These are phyloP conservation scores for Athalia circularis DNA, from an alignment of 2,888 invertebrate genomes.

Conservation along the genomic window DNA sequence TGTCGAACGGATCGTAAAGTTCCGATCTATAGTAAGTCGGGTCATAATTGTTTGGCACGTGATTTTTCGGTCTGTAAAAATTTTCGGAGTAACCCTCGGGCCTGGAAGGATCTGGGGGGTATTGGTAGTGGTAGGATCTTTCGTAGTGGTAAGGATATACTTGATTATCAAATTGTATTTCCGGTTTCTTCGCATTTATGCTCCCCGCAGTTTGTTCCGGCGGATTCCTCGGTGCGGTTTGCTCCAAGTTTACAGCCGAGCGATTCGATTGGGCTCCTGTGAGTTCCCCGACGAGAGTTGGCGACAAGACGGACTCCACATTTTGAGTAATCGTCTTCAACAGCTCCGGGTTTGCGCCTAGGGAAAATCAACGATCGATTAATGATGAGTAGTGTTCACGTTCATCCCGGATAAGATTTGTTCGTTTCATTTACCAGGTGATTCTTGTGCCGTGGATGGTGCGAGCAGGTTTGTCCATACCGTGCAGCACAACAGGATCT, in stretches of 20 bases:
- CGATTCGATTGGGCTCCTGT: constrained; percentile 52
- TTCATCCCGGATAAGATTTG: not conserved
- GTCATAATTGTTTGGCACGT: not conserved
- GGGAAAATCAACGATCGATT: not conserved
- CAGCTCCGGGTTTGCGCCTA: constrained; percentile 58
- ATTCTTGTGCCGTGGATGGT: constrained; percentile 9
- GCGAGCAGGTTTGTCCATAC: constrained; percentile 37
- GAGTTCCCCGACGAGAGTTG: constrained; percentile 55
- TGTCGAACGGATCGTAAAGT: constrained; percentile 18
- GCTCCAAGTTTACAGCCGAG: constrained; percentile 45
- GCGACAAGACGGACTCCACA: constrained; percentile 61
- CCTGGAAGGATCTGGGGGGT: constrained; percentile 36
- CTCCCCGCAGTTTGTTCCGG: constrained; percentile 39
- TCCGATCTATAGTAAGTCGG: constrained; percentile 31
- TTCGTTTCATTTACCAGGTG: constrained; percentile 14
- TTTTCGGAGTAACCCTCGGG: constrained; percentile 17
- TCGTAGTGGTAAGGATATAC: constrained; percentile 45
- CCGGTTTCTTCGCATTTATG: constrained; percentile 25
- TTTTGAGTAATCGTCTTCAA: constrained; percentile 60
- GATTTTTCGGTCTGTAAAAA: constrained; percentile 35
- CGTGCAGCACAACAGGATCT: constrained; percentile 52
- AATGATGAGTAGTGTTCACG: not conserved
- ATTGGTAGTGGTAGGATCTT: constrained; percentile 43
- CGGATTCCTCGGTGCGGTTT: constrained; percentile 21
- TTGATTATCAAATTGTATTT: constrained; percentile 41